Evolutionary conservation across 2,113 vertebrate genomes (phyloP).

Genomic region (Morone saxatilis): DNA sequence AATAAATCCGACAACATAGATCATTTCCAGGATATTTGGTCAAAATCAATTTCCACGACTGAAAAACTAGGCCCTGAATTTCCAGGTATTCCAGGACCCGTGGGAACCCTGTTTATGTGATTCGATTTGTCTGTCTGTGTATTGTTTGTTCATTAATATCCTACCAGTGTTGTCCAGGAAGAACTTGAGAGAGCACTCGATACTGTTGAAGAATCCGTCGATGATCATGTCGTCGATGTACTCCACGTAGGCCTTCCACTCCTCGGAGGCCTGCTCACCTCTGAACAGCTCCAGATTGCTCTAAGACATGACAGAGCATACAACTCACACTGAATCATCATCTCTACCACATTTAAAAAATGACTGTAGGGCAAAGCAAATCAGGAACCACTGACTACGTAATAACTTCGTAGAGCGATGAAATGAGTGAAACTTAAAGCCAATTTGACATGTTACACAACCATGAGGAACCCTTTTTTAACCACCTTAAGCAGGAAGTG

Average conservation of each 20-base stretch:
- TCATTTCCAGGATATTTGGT: no score
- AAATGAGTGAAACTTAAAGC: conserved; percentile 27
- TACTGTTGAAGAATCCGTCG: conserved; percentile 90
- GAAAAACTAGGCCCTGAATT: no score
- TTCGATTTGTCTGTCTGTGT: background rate
- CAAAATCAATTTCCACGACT: no score
- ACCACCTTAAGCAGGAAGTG: conserved; percentile 89
- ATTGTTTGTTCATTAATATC: background rate
- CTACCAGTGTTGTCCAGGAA: conserved; percentile 94
- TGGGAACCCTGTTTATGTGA: background rate
- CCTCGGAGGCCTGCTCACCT: conserved; percentile 83
- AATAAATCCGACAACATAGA: no score
- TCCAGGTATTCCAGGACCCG: no score
- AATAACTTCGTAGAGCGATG: conserved; percentile 3
- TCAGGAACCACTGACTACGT: background rate
- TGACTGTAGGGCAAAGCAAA: background rate
- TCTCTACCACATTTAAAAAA: background rate
- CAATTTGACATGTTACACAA: conserved; percentile 6
- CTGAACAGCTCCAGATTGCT: conserved; percentile 88
- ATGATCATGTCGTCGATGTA: conserved; percentile 92
- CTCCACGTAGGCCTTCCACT: conserved; percentile 90
- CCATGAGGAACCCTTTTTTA: background rate
- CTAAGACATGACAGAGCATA: conserved; percentile 73
- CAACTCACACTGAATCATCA: background rate
- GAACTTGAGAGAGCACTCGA: conserved; percentile 91